Conservation (phyloP, 2,797 vertebrate species). For the Hemitrygon akajei region DNA sequence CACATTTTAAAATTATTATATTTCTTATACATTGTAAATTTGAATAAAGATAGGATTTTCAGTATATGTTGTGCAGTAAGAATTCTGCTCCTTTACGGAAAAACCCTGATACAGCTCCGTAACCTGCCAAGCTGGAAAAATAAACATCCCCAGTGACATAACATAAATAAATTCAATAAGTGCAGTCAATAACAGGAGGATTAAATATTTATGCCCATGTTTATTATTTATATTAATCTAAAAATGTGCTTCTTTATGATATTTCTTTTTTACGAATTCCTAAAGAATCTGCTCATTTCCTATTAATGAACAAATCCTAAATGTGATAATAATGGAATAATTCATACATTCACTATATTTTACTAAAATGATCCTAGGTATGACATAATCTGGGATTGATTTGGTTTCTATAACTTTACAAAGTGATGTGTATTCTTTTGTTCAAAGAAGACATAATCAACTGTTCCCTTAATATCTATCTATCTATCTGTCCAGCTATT, state of each 20-base stretch:
- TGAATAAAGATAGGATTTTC: neutral
- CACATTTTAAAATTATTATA: neutral
- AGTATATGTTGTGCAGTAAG: neutral
- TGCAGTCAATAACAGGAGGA: slow-evolving; percentile 11
- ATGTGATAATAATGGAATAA: slow-evolving; percentile 18
- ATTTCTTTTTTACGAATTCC: slow-evolving; percentile 19
- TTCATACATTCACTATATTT: neutral
- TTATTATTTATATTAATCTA: slow-evolving; percentile 9
- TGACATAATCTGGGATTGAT: neutral
- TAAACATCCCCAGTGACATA: neutral
- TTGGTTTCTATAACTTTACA: neutral
- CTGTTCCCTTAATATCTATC: neutral
- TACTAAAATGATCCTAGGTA: too few species aligned
- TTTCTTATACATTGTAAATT: neutral
- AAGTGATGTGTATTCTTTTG: neutral
- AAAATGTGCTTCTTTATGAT: neutral
- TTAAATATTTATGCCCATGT: slow-evolving; percentile 20
- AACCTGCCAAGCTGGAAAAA: neutral
- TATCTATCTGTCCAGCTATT: too few species aligned
- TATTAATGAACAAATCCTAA: slow-evolving; percentile 23
- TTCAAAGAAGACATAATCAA: neutral
- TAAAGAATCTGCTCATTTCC: slow-evolving; percentile 28
- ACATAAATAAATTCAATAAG: slow-evolving; percentile 11
- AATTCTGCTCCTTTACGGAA: neutral
- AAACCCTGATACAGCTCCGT: neutral